Base-by-base conservation (phyloP, 2,888 invertebrate genomes). In the Anorthoa munda region DNA sequence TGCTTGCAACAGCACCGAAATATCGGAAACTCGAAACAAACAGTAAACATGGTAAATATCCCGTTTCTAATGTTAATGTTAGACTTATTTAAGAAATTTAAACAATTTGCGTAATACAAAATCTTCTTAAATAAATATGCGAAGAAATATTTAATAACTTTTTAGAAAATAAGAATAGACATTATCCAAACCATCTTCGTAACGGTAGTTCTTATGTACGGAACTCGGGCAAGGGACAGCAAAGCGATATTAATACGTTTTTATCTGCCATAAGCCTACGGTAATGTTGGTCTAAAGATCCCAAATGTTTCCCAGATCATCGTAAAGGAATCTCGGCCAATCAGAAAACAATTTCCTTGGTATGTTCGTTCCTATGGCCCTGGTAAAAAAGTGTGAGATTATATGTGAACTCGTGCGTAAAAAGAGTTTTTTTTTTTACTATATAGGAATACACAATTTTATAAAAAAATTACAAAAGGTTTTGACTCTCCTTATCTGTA, bases 301-400 rank as follows among this genome's bases (percentile, higher is more conserved):
- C 77, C 64, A 73, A 85, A 85, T 76, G 77, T 81, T 81, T 70
- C 74, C 74, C 66, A 66, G 77, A 85, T 79, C 70, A 72, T n/a
- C n/a, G 83, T 73, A 77, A 85, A 81, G 77, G 81, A 81, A 81
- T 84, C 77, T 87, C 80, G 77, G 79, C 81, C 87, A 89, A 90
- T 90, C 90, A 89, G 86, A 88, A 89, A 89, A 87, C 88, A 87
- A 90, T 89, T 90, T 88, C 84, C 85, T 86, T 74, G 46, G 66
- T 17, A 66, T 61, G 71, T 31, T 55, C 46, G 48, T 53, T 59
- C 17, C 39, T 80, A 63, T n/a, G 31, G 31, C 46, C 39, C 18
- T 65, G 45, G 53, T 65, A 71, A 75, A 74, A 79, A 77, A 78
- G 61, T 70, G 60, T 31, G 58, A 82, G 31, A 78, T 77, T 72